Evolutionary conservation across 2,113 vertebrate genomes (phyloP).

Genomic region (Puntigrus tetrazona): DNA sequence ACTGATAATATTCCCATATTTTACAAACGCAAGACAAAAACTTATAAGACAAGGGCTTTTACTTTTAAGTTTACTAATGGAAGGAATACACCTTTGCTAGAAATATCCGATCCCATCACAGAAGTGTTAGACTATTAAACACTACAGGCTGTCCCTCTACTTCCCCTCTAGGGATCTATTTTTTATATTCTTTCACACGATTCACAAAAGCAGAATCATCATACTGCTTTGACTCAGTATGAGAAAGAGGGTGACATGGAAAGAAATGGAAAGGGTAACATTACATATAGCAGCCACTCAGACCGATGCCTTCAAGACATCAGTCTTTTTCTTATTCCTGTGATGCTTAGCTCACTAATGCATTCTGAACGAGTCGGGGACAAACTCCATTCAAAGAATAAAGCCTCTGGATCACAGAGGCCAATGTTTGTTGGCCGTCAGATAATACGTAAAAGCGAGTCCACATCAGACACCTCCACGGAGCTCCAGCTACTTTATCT

Average conservation of each 20-base stretch:
- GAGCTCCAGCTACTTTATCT: slow-evolving; percentile 22
- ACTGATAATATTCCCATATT: not conserved
- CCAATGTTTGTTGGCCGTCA: slow-evolving; percentile 15
- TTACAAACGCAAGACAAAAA: not conserved
- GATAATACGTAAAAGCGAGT: slow-evolving; percentile 9
- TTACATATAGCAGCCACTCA: not conserved
- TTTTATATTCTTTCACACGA: not conserved
- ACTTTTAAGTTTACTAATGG: not conserved
- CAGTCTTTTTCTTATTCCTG: not conserved
- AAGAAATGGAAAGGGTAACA: not conserved
- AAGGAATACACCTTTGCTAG: not conserved
- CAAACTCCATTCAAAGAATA: slow-evolving; percentile 13
- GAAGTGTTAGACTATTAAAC: not conserved
- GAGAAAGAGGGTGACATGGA: not conserved
- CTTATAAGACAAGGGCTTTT: no score
- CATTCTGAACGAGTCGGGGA: not conserved
- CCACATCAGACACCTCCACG: slow-evolving; percentile 26
- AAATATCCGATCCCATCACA: slow-evolving; percentile 17
- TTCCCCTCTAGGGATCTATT: not conserved
- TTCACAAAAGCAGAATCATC: not conserved
- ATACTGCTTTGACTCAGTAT: not conserved
- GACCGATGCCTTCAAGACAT: not conserved
- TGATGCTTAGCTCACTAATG: not conserved
- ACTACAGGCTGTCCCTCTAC: not conserved
- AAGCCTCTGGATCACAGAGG: not conserved